phyloP scores from a whole-genome alignment of 1,140 invertebrate species.

The Maniola jurtina region DNA sequence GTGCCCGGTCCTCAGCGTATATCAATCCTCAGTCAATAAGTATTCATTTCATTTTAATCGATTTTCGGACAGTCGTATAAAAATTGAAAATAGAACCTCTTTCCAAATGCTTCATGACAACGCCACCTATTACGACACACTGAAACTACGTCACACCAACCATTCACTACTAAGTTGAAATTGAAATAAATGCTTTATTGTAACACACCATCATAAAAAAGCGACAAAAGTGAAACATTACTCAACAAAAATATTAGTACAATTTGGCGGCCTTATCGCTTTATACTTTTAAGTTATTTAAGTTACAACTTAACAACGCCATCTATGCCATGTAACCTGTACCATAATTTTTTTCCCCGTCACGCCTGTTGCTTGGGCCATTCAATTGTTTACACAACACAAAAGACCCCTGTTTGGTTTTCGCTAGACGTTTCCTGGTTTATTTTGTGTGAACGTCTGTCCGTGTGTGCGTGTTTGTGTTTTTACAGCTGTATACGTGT shows the following conservation, averaged over 20 bases:
- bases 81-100: no score
- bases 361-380: slow-evolving; percentile 72
- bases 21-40: no score
- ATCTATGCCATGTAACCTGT: slow-evolving; percentile 58
- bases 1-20: no score
- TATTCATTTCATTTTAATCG: no score
- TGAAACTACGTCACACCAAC: slow-evolving; percentile 28
- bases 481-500: slow-evolving; percentile 69
- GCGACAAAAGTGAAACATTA: no score
- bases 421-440: slow-evolving; percentile 78
- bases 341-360: slow-evolving; percentile 55
- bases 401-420: slow-evolving; percentile 78
- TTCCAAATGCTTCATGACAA: slow-evolving; percentile 12
- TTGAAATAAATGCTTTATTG: no score
- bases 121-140: slow-evolving; percentile 46
- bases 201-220: no score
- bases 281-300: no score
- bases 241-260: no score
- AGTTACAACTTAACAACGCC: slow-evolving; percentile 43
- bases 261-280: no score
- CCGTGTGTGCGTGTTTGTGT: slow-evolving; percentile 50
- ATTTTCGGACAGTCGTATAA: no score
- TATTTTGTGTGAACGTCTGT: slow-evolving; percentile 68
- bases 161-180: background rate
- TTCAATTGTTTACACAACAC: slow-evolving; percentile 76